These are phyloP conservation scores for Pica pica DNA, from an alignment of 2,113 vertebrate species.

Conservation along the genomic window DNA sequence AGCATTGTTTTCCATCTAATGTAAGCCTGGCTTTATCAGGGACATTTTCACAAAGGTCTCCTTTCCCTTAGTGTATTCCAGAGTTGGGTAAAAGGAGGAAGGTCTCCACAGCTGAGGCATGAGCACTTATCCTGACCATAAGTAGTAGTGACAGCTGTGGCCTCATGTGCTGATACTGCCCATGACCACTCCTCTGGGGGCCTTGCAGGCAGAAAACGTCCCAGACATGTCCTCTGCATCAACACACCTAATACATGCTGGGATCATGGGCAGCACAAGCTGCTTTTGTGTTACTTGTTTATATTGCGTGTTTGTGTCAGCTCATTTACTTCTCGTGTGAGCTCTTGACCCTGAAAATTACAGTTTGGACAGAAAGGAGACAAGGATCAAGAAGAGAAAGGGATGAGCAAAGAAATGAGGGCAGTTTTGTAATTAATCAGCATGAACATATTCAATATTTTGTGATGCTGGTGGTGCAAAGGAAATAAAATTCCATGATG, in stretches of 20 bases:
- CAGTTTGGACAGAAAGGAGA: neutral
- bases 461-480: neutral
- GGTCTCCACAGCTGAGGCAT: neutral
- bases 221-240: fast-evolving
- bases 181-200: fast-evolving
- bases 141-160: neutral
- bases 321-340: neutral
- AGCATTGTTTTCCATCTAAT: neutral
- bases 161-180: neutral
- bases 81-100: neutral
- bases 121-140: neutral
- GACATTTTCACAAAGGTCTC: neutral
- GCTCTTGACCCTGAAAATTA: neutral
- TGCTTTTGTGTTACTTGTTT: neutral
- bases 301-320: neutral
- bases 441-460: neutral
- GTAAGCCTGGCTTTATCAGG: neutral
- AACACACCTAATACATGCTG: fast-evolving
- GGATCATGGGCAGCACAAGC: neutral
- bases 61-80: neutral
- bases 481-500: neutral
- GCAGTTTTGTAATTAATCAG: neutral
- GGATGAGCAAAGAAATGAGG: neutral
- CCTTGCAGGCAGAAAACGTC: neutral
- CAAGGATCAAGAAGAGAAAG: neutral